Evolutionary conservation across 2,113 vertebrate genomes (phyloP), one percentile per base, ranked within the genome.

Genomic region (Nansenia antarctica): DNA sequence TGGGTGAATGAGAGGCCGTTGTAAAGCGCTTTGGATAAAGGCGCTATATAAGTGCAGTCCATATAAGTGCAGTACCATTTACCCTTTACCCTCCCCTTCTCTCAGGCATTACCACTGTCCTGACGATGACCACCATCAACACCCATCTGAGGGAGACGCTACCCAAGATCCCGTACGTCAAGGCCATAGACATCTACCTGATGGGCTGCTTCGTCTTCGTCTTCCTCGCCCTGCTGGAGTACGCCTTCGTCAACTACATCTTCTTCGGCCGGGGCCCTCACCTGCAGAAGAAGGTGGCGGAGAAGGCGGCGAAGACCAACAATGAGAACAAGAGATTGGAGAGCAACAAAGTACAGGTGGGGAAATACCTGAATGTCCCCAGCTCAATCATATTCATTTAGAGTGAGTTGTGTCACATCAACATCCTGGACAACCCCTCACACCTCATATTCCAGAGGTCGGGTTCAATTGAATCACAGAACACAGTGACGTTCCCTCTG

Each of bases 171-270:
- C 95, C 96, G 4, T 98, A 97, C 0, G 95, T 98, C 64, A 97
- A 98, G 83, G 96, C 96, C 9, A 98, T 96, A 57, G 96, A 98
- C 75, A 95, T 97, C 86, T 98, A 96, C 78, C 87, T 98, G 72
- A 98, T 98, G 96, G 95, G 96, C 5, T 98, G 96, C 80, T 97
- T 98, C 69, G 95, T 97, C 54, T 98, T 98, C 67, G 95, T 98
- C 65, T 98, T 98, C 77, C 87, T 98, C 89, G 96, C 95, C 27
- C 86, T 98, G 87, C 88, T 98, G 82, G 96, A 98, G 86, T 97
- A 97, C 0, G 95, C 96, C 45, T 96, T 98, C 72, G 95, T 98
- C 74, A 98, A 98, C 87, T 98, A 97, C 76, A 96, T 97, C 75
- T 98, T 98, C 89, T 98, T 98, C 24, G 96, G 96, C 15, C 95